Evolutionary conservation across 2,888 invertebrate genomes (phyloP), one percentile per base, ranked within the genome.

Genomic region (Sthenelais limicola): DNA sequence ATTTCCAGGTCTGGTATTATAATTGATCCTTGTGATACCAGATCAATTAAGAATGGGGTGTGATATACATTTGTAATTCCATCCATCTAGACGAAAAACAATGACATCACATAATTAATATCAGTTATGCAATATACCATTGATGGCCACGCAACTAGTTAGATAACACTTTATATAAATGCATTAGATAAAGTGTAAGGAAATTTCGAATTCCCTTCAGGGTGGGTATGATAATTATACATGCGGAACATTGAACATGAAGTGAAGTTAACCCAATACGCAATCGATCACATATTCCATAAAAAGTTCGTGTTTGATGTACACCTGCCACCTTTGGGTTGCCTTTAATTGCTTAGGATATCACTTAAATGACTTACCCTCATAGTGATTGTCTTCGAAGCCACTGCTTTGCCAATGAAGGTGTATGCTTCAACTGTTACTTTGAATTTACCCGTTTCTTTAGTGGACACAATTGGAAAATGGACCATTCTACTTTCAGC

Each of bases 1-100:
- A 97, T 94, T 88, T 97, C 96, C 92, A 97, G 93, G 87, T 97
- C 96, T 82, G 97, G 96, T 89, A 96, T 93, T 68, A 94, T 93
- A 87, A 94, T 94, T 0, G 96, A 82, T 15, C 82, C 82, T 56
- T 80, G 81, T 88, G 94, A 96, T 77, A 96, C 96, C 74, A 98
- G 90, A 90, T 98, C 97, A 9, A 98, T 89, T 0, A 98, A 90
- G 52, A 96, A 92, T 0, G 97, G 94, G 80, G 97, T 95, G 89
- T 98, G 97, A 0, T 96, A 92, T 88, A 94, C 91, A 82, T 97
- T 97, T 0, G 95, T 94, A 1, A 97, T 89, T 18, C 97, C 98
- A 87, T 97, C 97, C 76, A 82, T 81, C 86, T 84, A 79, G 26
- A 75, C 71, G 58, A 21, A 15, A 51, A 18, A 51, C 12, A 43